Conservation (phyloP, 2,888 invertebrate species). For the Nezara viridula region DNA sequence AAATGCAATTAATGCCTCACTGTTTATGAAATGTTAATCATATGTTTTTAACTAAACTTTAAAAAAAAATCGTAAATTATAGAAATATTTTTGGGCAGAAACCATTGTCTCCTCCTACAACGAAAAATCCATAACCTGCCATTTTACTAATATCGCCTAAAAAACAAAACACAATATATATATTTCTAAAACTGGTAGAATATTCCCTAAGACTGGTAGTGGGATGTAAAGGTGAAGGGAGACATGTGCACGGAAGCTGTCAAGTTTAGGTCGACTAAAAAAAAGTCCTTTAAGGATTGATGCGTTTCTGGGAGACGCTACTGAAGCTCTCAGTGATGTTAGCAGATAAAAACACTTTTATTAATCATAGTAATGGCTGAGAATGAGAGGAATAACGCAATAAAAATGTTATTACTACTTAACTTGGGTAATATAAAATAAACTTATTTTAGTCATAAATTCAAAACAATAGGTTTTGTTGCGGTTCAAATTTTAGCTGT, state of each 20-base stretch:
- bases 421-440: too few relatives aligned
- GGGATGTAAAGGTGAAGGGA: not conserved
- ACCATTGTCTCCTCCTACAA: not conserved
- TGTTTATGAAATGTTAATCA: not conserved
- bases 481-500: too few relatives aligned
- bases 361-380: not conserved
- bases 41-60: too few relatives aligned
- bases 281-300: not conserved
- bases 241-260: not conserved
- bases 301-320: not conserved
- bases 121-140: too few relatives aligned
- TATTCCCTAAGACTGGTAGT: not conserved
- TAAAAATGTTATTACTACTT: not conserved
- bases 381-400: not conserved
- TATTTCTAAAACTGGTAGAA: too few relatives aligned
- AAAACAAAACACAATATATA: too few relatives aligned
- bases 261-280: conserved; percentile 7
- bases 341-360: not conserved
- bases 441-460: too few relatives aligned
- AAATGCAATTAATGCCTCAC: not conserved
- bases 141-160: too few relatives aligned
- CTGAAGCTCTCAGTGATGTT: not conserved
- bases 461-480: too few relatives aligned
- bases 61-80: not conserved
- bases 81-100: not conserved